Base-by-base conservation (phyloP, 2,888 invertebrate genomes). In the Zhengitettix transpicula region DNA sequence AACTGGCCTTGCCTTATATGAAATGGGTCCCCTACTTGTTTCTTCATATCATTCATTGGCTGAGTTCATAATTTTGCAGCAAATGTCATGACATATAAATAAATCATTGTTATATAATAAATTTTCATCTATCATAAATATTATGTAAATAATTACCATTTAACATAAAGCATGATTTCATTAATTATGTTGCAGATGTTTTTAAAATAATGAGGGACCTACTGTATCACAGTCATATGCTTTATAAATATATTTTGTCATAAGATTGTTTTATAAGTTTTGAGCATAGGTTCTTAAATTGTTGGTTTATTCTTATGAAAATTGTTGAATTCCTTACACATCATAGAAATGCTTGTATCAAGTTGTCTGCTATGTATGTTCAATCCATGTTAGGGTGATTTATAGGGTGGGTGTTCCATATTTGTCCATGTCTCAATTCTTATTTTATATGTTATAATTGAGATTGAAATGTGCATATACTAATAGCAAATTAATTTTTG, bases 81-180 rank as follows among this genome's bases (percentile, higher is more conserved):
- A 52, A 52, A 57, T 51, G 51, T 57, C 57, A 57, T 57, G 57
- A 57, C 57, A 57, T 42, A 55, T 42, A 41, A 44, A 54, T 28
- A n/a, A 14, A 56, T 40, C 41, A 16, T 52, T 57, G 57, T 52
- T 57, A 52, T 51, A 40, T 51, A 14, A 51, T 40, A n/a, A 47
- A 57, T 51, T 28, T 57, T 11, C 28, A 47, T 51, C 51, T 40
- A 52, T 16, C 14, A 28, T 47, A 28, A 42, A 42, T 51, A n/a
- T 57, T 51, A 40, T 57, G 57, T 57, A 57, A 40, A 57, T 57
- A 57, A 28, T 47, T 57, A 40, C 51, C 11, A 52, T 15, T 52
- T 15, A 11, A 51, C 57, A 52, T 40, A 52, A 40, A 40, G 40
- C 52, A 57, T 57, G 16, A 52, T 44, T 44, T 11, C 17, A 40